Percentiles rank a stretch among this genome's conserved stretches.
Evolutionary conservation across 2,888 invertebrate species (phyloP).

Genomic region (Dione juno): DNA sequence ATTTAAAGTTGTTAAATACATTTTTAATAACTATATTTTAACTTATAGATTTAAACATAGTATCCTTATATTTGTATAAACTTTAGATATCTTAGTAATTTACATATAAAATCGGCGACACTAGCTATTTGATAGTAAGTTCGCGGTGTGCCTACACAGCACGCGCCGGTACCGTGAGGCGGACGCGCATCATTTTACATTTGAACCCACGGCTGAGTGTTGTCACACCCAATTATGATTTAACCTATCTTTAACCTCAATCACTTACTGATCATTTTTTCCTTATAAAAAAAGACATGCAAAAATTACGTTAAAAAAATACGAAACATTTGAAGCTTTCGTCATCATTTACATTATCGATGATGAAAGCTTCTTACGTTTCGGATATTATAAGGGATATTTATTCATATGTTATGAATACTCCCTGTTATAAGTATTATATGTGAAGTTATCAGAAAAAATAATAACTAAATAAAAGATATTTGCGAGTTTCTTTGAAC

Average conservation of each 20-base stretch:
- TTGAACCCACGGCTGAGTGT: conserved; percentile 53
- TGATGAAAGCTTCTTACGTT: too few species aligned
- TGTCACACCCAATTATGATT: conserved; percentile 72
- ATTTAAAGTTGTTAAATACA: neutral
- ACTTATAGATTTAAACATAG: neutral
- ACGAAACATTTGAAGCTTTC: neutral
- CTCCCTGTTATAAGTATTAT: too few species aligned
- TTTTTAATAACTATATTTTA: neutral
- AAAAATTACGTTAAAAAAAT: conserved; percentile 11
- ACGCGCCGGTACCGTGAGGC: conserved; percentile 60
- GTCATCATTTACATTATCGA: too few species aligned
- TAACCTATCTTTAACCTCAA: conserved; percentile 78
- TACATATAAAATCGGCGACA: neutral
- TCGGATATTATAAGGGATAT: too few species aligned
- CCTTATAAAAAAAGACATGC: conserved; percentile 49
- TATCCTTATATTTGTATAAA: neutral
- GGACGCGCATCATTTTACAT: conserved; percentile 58
- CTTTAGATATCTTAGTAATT: neutral
- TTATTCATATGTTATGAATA: too few species aligned
- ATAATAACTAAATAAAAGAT: too few species aligned
- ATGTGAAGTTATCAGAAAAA: too few species aligned
- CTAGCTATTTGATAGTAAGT: conserved; percentile 19
- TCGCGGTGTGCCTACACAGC: conserved; percentile 48
- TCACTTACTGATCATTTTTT: conserved; percentile 66
- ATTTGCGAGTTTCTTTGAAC: too few species aligned